These are phyloP conservation scores for Anadara kagoshimensis DNA, from an alignment of 1,140 invertebrate species.

Conservation along the genomic window DNA sequence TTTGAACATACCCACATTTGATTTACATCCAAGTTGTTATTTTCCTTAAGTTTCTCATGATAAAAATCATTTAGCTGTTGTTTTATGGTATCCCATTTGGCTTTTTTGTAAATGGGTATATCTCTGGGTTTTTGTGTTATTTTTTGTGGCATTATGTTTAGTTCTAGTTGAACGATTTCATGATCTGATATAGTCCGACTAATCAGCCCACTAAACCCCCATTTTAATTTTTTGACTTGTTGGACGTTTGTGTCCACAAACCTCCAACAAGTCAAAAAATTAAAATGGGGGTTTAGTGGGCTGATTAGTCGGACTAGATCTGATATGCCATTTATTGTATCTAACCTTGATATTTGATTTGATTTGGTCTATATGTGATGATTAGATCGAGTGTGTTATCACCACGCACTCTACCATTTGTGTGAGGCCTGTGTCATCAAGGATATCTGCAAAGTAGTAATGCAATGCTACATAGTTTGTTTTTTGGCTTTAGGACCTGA, in stretches of 20 bases:
- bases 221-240: too few species aligned
- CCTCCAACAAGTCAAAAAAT: too few species aligned
- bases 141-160: conserved; percentile 8
- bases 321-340: too few species aligned
- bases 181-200: conserved; percentile 25
- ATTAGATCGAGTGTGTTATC: background rate
- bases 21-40: conserved; percentile 1
- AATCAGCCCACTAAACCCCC: too few species aligned
- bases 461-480: background rate
- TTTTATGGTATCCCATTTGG: conserved; percentile 6
- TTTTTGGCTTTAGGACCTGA: background rate
- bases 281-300: too few species aligned
- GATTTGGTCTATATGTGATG: too few species aligned
- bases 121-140: conserved; percentile 13
- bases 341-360: too few species aligned
- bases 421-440: background rate
- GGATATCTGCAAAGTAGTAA: background rate
- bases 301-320: too few species aligned
- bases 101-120: conserved; percentile 14
- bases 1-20: conserved; percentile 12
- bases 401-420: too few species aligned
- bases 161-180: conserved; percentile 13
- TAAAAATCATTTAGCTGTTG: background rate
- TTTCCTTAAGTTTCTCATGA: background rate
- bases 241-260: too few species aligned